Conservation (phyloP, 2,888 invertebrate species). For the Microplitis deprimator region DNA sequence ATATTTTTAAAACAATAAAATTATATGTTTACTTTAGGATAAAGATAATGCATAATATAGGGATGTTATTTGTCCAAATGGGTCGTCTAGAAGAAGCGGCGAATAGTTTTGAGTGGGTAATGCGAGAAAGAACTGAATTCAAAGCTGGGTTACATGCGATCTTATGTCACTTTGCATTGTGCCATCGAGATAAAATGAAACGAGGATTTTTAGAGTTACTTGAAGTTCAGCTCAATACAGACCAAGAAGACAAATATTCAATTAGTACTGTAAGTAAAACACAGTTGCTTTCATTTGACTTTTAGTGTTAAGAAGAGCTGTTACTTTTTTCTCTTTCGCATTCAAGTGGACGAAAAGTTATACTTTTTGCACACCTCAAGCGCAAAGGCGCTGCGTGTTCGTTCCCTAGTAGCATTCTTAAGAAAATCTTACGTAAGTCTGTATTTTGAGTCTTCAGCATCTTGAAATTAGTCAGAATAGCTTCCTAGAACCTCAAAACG, state of each 20-base stretch:
- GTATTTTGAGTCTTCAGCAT: too few species aligned
- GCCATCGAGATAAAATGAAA: constrained; percentile 94
- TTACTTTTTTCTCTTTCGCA: too few species aligned
- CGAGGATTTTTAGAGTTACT: constrained; percentile 91
- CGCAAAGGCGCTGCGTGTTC: too few species aligned
- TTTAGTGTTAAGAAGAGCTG: neutral
- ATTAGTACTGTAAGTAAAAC: constrained; percentile 63
- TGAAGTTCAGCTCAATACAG: constrained; percentile 87
- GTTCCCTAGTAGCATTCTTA: too few species aligned
- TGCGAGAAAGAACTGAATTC: constrained; percentile 95
- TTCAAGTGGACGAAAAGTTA: too few species aligned
- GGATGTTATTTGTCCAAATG: constrained; percentile 94
- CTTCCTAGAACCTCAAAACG: too few species aligned
- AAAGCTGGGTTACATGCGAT: constrained; percentile 90
- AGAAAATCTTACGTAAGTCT: too few species aligned
- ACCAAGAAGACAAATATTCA: constrained; percentile 80
- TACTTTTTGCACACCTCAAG: too few species aligned
- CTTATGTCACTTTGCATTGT: constrained; percentile 89
- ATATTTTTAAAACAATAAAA: too few species aligned
- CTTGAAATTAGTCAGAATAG: too few species aligned
- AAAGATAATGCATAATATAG: constrained; percentile 98
- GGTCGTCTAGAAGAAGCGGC: constrained; percentile 97
- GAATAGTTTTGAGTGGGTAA: constrained; percentile 97
- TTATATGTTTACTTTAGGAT: constrained; percentile 74
- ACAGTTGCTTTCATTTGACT: neutral